phyloP scores from a whole-genome alignment of 2,888 invertebrate species.

The Drosophila affinis region DNA sequence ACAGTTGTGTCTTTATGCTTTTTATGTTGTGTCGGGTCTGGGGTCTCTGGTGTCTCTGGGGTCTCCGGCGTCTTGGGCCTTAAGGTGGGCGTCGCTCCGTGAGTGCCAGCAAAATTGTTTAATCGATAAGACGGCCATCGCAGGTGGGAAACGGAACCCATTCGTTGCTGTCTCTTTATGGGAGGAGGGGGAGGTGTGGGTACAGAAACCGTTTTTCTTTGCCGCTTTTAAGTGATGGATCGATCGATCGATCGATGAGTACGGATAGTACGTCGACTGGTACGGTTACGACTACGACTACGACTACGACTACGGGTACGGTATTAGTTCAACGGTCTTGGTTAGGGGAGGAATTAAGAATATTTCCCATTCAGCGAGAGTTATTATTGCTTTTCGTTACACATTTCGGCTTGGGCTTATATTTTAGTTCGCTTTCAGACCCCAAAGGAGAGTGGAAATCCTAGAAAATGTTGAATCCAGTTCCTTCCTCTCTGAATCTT shows the following conservation, averaged over 20 bases:
- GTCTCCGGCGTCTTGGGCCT: slow-evolving; percentile 6
- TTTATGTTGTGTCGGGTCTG: slow-evolving; percentile 34
- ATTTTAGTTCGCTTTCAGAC: too few species aligned
- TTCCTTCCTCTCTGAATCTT: background rate
- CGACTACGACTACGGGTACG: background rate
- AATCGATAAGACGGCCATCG: slow-evolving; percentile 40
- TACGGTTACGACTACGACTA: background rate
- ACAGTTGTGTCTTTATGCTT: slow-evolving; percentile 29
- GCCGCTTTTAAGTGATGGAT: slow-evolving; percentile 27
- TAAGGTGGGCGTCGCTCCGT: slow-evolving; percentile 37
- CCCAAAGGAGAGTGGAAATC: too few species aligned
- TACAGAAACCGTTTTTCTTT: slow-evolving; percentile 22
- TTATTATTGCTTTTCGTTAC: too few species aligned
- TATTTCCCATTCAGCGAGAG: too few species aligned
- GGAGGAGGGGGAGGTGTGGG: slow-evolving; percentile 8
- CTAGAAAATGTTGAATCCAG: background rate
- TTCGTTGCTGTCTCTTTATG: background rate
- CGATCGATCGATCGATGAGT: slow-evolving; percentile 21
- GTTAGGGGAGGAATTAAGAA: background rate
- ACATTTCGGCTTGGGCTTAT: too few species aligned
- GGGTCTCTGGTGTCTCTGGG: background rate
- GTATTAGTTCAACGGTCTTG: background rate
- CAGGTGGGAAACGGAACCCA: slow-evolving; percentile 34
- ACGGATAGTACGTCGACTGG: background rate
- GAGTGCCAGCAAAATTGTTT: slow-evolving; percentile 42